Evolutionary conservation across 2,797 vertebrate species (phyloP).

Genomic region (Vultur gryphus): DNA sequence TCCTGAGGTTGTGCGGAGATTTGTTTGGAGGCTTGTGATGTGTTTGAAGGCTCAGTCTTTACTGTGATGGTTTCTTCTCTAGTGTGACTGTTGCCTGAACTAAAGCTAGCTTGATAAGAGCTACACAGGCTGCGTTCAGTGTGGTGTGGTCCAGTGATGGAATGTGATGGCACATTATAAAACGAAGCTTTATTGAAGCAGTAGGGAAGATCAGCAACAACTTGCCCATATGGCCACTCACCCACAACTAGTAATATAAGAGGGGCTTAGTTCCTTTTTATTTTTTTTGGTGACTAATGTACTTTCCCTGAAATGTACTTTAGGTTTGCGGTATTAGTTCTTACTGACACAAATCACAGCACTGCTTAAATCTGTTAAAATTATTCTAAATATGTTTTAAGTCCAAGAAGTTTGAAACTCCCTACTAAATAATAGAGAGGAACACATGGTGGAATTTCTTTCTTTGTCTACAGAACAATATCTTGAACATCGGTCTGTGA

Average conservation of each 20-base stretch:
- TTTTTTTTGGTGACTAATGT: background rate
- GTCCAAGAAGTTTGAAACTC: background rate
- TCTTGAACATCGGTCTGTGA: background rate
- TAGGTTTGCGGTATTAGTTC: background rate
- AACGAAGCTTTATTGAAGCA: background rate
- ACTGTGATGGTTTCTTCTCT: background rate
- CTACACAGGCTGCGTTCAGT: background rate
- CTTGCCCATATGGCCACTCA: accelerated
- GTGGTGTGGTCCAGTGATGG: background rate
- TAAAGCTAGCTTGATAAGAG: background rate
- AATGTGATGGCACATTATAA: background rate
- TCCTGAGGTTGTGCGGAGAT: background rate
- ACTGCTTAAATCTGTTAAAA: background rate
- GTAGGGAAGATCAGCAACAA: background rate
- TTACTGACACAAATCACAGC: accelerated
- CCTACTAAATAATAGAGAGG: background rate
- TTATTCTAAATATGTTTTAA: background rate
- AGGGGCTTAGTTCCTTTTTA: background rate
- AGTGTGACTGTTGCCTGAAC: background rate
- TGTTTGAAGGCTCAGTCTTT: background rate
- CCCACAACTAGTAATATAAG: background rate
- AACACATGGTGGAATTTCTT: background rate
- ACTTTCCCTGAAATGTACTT: background rate
- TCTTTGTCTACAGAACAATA: background rate
- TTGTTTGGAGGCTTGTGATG: background rate